Percentiles rank a stretch among this genome's conserved stretches.
phyloP scores from a whole-genome alignment of 2,888 invertebrate genomes.

The Harpalus rufipes region DNA sequence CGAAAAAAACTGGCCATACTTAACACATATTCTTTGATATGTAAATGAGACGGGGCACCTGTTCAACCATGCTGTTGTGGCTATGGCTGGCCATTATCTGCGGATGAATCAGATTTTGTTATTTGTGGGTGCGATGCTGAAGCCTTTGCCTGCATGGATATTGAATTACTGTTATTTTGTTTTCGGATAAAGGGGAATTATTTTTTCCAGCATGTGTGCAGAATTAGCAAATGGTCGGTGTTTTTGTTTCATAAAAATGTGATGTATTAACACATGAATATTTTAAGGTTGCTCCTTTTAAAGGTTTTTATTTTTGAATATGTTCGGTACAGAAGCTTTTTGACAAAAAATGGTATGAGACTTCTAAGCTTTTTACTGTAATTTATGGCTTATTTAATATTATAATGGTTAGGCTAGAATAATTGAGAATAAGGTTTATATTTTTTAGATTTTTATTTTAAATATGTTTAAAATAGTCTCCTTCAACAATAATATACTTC shows the following conservation, averaged over 20 bases:
- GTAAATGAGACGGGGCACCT: conserved; percentile 46
- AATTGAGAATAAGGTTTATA: too few species aligned
- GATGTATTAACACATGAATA: background rate
- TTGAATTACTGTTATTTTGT: conserved; percentile 52
- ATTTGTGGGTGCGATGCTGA: conserved; percentile 22
- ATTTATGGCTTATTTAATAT: too few species aligned
- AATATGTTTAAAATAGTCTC: too few species aligned
- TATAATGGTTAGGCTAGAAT: too few species aligned
- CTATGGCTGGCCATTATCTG: conserved; percentile 19
- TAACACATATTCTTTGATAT: conserved; percentile 60
- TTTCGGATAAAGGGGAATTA: conserved; percentile 14
- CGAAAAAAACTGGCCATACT: conserved; percentile 54
- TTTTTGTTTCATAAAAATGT: conserved; percentile 41
- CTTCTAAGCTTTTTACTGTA: too few species aligned
- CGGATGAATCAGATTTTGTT: conserved; percentile 44
- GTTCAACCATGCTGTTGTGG: conserved; percentile 1
- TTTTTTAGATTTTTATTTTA: too few species aligned
- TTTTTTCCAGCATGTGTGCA: background rate
- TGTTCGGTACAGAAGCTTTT: background rate
- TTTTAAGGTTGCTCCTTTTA: background rate
- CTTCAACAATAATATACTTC: too few species aligned
- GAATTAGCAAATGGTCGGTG: conserved; percentile 24
- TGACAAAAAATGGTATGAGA: background rate
- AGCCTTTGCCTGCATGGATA: conserved; percentile 14
- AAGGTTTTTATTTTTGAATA: background rate